These are phyloP conservation scores for Etheostoma cragini DNA, from an alignment of 2,113 vertebrate species.

Conservation along the genomic window DNA sequence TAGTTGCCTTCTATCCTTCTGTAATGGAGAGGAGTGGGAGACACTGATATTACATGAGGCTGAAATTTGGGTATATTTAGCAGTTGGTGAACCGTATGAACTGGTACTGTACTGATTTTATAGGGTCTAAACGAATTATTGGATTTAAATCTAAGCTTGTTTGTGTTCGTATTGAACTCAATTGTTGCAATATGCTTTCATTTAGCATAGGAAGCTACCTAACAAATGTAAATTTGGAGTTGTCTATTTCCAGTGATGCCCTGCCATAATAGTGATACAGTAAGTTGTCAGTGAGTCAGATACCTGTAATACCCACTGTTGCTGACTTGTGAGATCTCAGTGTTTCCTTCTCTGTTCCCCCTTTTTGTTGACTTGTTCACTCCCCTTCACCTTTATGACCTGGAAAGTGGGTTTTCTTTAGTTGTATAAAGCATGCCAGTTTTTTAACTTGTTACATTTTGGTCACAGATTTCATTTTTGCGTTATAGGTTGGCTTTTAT, in stretches of 20 bases:
- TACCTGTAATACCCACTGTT: background rate
- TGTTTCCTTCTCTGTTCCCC: conserved; percentile 11
- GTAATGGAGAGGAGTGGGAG: conserved; percentile 28
- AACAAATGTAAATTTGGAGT: conserved; percentile 22
- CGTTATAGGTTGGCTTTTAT: conserved; percentile 45
- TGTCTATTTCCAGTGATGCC: conserved; percentile 16
- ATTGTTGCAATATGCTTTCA: conserved; percentile 30
- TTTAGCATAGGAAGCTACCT: conserved; percentile 43
- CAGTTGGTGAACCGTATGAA: background rate
- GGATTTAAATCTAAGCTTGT: background rate
- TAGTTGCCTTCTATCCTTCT: conserved; percentile 43
- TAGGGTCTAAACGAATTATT: conserved; percentile 12
- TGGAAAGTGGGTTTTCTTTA: conserved; percentile 39
- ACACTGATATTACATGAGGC: conserved; percentile 47
- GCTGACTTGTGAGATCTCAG: conserved; percentile 23
- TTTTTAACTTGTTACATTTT: conserved; percentile 67
- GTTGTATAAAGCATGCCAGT: conserved; percentile 60
- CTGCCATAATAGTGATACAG: conserved; percentile 13
- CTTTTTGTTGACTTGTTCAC: conserved; percentile 30
- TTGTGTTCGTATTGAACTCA: background rate
- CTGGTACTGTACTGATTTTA: background rate
- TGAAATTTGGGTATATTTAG: conserved; percentile 16
- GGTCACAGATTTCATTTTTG: conserved; percentile 60
- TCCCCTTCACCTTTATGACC: conserved; percentile 33
- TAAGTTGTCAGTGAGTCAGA: background rate